Conservation (phyloP, 2,797 vertebrate genomes). For the Thunnus albacares region DNA sequence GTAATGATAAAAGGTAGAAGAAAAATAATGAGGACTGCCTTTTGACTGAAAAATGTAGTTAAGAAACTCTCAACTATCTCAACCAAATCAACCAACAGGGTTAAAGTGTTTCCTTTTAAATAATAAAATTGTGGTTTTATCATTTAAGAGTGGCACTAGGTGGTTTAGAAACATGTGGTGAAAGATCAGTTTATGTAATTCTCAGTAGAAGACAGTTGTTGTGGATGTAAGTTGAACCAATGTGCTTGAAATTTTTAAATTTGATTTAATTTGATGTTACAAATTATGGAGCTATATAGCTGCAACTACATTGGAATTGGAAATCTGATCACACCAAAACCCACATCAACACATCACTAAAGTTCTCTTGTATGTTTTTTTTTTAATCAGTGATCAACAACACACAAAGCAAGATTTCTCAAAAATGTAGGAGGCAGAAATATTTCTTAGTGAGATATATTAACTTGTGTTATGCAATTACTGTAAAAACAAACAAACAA, state of each 20-base stretch:
- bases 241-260: not conserved
- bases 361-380: not conserved
- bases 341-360: conserved; percentile 1
- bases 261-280: not conserved
- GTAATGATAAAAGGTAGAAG: conserved; percentile 21
- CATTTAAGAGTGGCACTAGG: too few relatives aligned
- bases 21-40: conserved; percentile 23
- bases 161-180: too few relatives aligned
- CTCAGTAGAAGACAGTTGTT: not conserved
- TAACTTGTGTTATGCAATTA: conserved; percentile 16
- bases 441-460: not conserved
- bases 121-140: not conserved
- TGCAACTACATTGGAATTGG: not conserved
- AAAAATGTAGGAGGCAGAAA: not conserved
- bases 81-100: not conserved
- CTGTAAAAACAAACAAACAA: conserved; percentile 4
- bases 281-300: not conserved
- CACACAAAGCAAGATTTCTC: not conserved
- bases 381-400: not conserved
- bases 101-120: not conserved
- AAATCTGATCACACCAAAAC: not conserved
- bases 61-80: conserved; percentile 12
- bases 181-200: too few relatives aligned
- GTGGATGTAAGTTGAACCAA: not conserved
- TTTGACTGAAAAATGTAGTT: conserved; percentile 19